Evolutionary conservation across 2,113 vertebrate genomes (phyloP), one percentile per base, ranked within the genome.

Genomic region (Notechis scutatus): DNA sequence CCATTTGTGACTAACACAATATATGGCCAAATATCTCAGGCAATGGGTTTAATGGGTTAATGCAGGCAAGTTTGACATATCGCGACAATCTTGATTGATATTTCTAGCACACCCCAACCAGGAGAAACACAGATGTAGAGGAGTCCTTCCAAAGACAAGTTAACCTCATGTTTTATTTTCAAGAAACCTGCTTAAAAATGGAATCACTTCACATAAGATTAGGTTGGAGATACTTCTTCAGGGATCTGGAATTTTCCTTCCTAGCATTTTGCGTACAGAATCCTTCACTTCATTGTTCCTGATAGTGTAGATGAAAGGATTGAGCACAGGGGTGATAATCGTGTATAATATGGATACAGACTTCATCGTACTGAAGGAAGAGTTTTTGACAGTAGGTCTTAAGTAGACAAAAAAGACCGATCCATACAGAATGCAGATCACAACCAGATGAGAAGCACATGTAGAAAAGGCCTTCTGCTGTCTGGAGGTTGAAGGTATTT

Each of bases 271-370:
- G 57, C 74, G 89, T 54, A 97, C 91, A 50, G 94, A 94, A 29
- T 96, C 94, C 61, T 96, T 96, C 34, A 97, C 96, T 87, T 96
- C 95, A 85, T 95, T 95, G 85, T 97, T 97, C 81, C 95, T 95
- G 54, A 97, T 95, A 3, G 95, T 96, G n/a, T 96, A 97, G 89
- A 97, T 96, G 91, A 97, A 97, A 34, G 96, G 96, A 24, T 97
- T 97, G 69, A 96, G 92, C 52, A 95, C 15, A 0, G 94, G 96
- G 11, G 95, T 93, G 85, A 97, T 88, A 52, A 97, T 54, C 0
- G 95, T 97, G 61, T 96, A 97, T 42, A 96, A 91, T 86, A 97
- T 69, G 1, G 96, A 95, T n/a, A 96, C 93, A 23, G 93, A 21
- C 92, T 97, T 96, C 90, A 91, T 95, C 10, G 50, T 90, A 64